A percentile compares a stretch with the other conserved stretches of the same genome.
These are phyloP conservation scores for Acanthosepion pharaonis DNA, from an alignment of 2,888 invertebrate genomes.

Conservation along the genomic window DNA sequence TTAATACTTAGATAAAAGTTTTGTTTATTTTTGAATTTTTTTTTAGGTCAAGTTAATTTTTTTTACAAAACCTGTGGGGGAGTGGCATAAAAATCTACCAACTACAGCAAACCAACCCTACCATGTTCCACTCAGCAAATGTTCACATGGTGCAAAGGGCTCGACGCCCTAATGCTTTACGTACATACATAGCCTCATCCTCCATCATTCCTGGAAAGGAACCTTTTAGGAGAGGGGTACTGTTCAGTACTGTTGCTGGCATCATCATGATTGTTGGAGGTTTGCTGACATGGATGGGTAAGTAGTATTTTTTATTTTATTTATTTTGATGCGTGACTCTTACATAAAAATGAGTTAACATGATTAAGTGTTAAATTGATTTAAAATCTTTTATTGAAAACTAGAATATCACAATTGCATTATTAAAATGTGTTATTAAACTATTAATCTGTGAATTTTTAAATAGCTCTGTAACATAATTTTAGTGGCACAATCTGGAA, in stretches of 20 bases:
- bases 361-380: no score
- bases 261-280: conserved; percentile 56
- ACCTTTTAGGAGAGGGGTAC: conserved; percentile 55
- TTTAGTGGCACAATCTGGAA: no score
- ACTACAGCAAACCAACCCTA: not conserved
- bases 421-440: no score
- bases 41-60: not conserved
- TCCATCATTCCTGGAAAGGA: conserved; percentile 57
- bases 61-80: not conserved
- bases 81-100: conserved; percentile 17
- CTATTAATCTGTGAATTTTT: no score
- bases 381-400: no score
- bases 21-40: not conserved
- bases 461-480: no score
- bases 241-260: conserved; percentile 57
- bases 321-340: no score
- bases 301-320: not conserved
- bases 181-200: conserved; percentile 57
- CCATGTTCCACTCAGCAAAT: conserved; percentile 57
- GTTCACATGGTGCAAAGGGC: conserved; percentile 55
- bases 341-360: no score
- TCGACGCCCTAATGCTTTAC: conserved; percentile 53
- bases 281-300: conserved; percentile 60
- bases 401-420: no score
- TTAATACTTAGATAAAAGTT: not conserved